Conservation (phyloP, 2,888 invertebrate species). For the Hydriomena furcata region DNA sequence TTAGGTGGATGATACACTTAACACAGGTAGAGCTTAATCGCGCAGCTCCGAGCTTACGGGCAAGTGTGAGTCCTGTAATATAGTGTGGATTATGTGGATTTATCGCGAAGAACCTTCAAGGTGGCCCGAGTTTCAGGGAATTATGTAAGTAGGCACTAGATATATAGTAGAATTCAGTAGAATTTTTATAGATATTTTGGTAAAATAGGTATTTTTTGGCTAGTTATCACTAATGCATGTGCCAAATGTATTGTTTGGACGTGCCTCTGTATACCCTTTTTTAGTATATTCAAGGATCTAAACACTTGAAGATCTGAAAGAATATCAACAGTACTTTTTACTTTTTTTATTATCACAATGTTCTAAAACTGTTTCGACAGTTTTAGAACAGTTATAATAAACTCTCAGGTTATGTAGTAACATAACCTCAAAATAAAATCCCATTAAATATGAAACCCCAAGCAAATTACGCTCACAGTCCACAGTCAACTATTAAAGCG, state of each 20-base stretch:
- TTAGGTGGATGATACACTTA: not conserved
- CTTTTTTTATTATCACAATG: too few relatives aligned
- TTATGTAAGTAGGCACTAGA: not conserved
- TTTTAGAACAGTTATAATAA: too few relatives aligned
- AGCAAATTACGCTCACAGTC: not conserved
- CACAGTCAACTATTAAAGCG: conserved; percentile 15
- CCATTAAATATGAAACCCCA: conserved; percentile 1
- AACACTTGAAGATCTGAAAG: too few relatives aligned
- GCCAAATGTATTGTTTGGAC: too few relatives aligned
- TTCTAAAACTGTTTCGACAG: too few relatives aligned
- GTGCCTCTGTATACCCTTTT: too few relatives aligned
- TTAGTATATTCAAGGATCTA: too few relatives aligned
- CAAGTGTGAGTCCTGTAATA: conserved; percentile 20
- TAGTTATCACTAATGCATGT: too few relatives aligned
- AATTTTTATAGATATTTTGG: too few relatives aligned
- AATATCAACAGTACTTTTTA: too few relatives aligned
- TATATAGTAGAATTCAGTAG: not conserved
- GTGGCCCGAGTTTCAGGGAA: not conserved
- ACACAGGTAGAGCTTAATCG: conserved; percentile 2
- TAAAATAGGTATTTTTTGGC: too few relatives aligned
- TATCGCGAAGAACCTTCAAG: conserved; percentile 8
- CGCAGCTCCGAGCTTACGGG: conserved; percentile 12
- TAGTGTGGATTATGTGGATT: conserved; percentile 12
- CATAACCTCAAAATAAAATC: not conserved
- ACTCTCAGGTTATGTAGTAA: too few relatives aligned